Evolutionary conservation across 2,797 vertebrate species (phyloP).

Genomic region (Onychomys leucogaster): DNA sequence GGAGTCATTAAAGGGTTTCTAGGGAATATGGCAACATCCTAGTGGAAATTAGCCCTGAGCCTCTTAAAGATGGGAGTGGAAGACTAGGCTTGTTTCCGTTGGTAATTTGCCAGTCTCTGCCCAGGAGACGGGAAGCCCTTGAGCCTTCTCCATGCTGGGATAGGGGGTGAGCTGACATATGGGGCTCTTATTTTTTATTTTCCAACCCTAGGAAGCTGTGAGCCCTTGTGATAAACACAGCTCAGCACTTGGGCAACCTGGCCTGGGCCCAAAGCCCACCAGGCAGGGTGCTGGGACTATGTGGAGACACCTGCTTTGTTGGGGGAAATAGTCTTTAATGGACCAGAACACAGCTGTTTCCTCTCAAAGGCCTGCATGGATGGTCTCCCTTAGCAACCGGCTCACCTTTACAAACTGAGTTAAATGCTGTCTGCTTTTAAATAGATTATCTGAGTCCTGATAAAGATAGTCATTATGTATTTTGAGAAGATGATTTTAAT

Average conservation of each 20-base stretch:
- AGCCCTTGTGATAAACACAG: background rate
- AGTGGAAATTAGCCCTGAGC: background rate
- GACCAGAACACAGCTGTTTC: slow-evolving; percentile 35
- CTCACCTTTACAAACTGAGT: background rate
- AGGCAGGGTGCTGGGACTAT: background rate
- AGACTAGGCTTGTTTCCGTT: background rate
- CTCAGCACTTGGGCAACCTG: slow-evolving; percentile 38
- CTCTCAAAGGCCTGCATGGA: background rate
- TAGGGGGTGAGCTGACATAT: background rate
- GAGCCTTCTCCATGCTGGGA: background rate
- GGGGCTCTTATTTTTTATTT: background rate
- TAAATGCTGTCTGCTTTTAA: background rate
- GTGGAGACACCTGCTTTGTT: background rate
- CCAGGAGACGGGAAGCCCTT: background rate
- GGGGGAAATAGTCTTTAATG: background rate
- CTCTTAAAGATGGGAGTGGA: background rate
- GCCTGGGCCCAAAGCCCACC: background rate
- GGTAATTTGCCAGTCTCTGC: slow-evolving; percentile 9
- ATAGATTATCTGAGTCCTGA: background rate
- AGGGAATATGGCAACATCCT: background rate
- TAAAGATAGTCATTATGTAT: slow-evolving; percentile 33
- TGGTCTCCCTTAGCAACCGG: background rate
- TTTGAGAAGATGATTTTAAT: slow-evolving; percentile 59
- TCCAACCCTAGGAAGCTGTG: background rate
- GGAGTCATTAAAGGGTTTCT: background rate